Conservation (phyloP, 2,888 invertebrate genomes). For the Conistra vaccinii region DNA sequence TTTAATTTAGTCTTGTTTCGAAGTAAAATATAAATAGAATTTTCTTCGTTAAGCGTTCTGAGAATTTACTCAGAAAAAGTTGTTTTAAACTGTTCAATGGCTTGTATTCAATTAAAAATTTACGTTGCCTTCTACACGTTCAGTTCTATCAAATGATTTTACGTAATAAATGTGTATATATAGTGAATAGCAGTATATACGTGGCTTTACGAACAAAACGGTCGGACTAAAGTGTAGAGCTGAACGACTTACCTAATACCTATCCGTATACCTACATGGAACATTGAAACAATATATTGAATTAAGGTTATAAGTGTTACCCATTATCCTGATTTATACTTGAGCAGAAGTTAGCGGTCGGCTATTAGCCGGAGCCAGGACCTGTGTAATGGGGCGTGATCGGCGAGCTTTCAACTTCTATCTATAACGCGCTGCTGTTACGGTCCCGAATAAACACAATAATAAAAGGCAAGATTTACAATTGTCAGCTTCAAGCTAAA, state of each 20-base stretch:
- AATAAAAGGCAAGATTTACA: constrained; percentile 54
- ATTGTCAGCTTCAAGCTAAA: constrained; percentile 51
- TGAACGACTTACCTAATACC: constrained; percentile 40
- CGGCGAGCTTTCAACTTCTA: constrained; percentile 71
- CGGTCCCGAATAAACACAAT: constrained; percentile 54
- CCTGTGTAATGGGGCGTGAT: constrained; percentile 75
- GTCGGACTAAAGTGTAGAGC: constrained; percentile 24
- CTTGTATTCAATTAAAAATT: neutral
- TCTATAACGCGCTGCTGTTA: constrained; percentile 54
- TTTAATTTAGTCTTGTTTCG: constrained; percentile 13
- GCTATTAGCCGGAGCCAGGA: constrained; percentile 73
- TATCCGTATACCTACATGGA: constrained; percentile 27
- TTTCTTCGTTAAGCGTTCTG: neutral
- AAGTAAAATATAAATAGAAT: constrained; percentile 7
- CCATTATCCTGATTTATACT: constrained; percentile 73
- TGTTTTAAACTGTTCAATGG: neutral
- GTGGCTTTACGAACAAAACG: constrained; percentile 8
- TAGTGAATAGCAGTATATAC: neutral
- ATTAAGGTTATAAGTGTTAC: constrained; percentile 67
- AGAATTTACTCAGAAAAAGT: too few species aligned
- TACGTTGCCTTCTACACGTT: neutral
- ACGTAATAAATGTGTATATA: neutral
- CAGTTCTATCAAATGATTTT: neutral
- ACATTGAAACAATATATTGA: constrained; percentile 62
- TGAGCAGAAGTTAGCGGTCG: constrained; percentile 71